These are phyloP conservation scores for Colaptes auratus DNA, from an alignment of 2,113 vertebrate species.

Conservation along the genomic window DNA sequence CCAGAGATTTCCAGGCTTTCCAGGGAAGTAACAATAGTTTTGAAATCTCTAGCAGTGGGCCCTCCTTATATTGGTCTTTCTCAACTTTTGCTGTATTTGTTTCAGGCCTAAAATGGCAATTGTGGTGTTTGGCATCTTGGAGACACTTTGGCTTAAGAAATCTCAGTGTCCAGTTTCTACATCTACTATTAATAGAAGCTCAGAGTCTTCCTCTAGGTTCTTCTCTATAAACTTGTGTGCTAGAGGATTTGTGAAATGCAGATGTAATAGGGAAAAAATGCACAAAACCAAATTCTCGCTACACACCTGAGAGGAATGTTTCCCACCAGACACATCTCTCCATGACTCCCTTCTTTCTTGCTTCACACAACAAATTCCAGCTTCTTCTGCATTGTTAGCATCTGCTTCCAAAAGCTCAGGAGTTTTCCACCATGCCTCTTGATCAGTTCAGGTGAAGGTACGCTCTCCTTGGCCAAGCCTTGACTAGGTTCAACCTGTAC, in stretches of 20 bases:
- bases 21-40: neutral
- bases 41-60: neutral
- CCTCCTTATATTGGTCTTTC: neutral
- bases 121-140: neutral
- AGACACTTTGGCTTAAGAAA: neutral
- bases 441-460: neutral
- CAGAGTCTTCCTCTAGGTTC: neutral
- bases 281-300: accelerated
- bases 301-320: neutral
- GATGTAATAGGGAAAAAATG: neutral
- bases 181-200: neutral
- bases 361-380: neutral
- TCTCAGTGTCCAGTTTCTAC: neutral
- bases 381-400: neutral
- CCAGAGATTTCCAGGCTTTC: neutral
- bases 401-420: neutral
- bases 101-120: neutral
- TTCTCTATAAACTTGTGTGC: neutral
- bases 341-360: neutral
- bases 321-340: neutral
- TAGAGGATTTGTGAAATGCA: neutral
- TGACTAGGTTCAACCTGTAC: neutral
- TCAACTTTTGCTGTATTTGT: neutral
- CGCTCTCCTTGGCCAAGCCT: neutral
- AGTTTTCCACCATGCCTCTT: neutral